These are phyloP conservation scores for Lissonota sp. DNA, from an alignment of 2,888 invertebrate species.

Conservation along the genomic window DNA sequence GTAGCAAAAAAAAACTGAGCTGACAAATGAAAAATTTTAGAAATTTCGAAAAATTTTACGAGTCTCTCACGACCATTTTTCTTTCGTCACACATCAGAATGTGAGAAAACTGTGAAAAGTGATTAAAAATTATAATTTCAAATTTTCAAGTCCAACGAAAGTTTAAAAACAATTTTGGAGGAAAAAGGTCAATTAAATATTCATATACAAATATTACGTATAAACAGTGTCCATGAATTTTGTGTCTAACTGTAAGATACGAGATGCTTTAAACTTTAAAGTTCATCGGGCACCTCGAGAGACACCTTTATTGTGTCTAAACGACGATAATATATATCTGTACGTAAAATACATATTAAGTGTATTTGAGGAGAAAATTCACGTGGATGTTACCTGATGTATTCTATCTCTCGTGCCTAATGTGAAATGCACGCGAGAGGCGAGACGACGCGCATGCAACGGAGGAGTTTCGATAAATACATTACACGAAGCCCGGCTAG, in stretches of 20 bases:
- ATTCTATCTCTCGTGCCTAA: background rate
- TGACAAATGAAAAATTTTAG: too few relatives aligned
- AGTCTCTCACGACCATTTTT: too few relatives aligned
- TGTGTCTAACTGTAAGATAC: slow-evolving; percentile 39
- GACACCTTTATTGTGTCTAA: slow-evolving; percentile 23
- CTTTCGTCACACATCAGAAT: too few relatives aligned
- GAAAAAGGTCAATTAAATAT: slow-evolving; percentile 48
- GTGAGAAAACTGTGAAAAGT: too few relatives aligned
- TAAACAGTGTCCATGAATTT: slow-evolving; percentile 33
- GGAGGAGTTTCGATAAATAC: slow-evolving; percentile 25
- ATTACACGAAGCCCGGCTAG: background rate
- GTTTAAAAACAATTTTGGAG: slow-evolving; percentile 31
- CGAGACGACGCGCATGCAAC: background rate
- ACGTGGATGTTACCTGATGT: background rate
- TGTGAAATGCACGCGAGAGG: slow-evolving; percentile 25
- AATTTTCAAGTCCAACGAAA: slow-evolving; percentile 12
- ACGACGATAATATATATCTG: background rate
- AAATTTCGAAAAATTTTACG: too few relatives aligned
- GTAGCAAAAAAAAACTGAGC: too few relatives aligned
- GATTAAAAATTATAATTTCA: background rate
- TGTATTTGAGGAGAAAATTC: background rate
- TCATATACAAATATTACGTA: background rate
- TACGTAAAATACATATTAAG: background rate
- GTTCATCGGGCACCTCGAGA: slow-evolving; percentile 45
- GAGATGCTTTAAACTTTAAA: slow-evolving; percentile 56